Evolutionary conservation across 2,113 vertebrate species (phyloP), one percentile per base, ranked within the genome.

Genomic region (Otis tarda): DNA sequence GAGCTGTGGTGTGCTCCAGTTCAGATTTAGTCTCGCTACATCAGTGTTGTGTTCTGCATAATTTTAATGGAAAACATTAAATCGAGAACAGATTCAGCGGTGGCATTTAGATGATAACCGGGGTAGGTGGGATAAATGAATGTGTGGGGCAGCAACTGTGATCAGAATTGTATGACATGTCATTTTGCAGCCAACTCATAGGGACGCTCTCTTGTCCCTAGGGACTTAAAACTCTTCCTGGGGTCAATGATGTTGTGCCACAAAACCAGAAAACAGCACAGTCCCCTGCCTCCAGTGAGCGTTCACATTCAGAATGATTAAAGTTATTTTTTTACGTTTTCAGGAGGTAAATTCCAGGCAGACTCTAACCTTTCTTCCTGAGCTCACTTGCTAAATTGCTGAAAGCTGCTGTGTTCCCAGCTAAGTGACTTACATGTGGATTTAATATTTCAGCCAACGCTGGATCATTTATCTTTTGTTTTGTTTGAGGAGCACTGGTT

Each of bases 401-500:
- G 69, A 78, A 90, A 94, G 80, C 88, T 91, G 33, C 80, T 75
- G 60, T 75, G 69, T 67, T 90, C 90, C 45, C 52, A 78, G 75
- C 50, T 78, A 65, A 85, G 83, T 39, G 64, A 70, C 50, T 84
- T 89, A 43, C 65, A 53, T 0, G 2, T 64, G 73, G 57, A 65
- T 91, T 87, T 87, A 83, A 65, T 84, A 69, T 75, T 91, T 94
- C 74, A 95, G 65, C 73, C 74, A 65, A 9, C 39, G 47, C 75
- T 89, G 74, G 59, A 18, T 84, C 91, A 73, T 78, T 93, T 16
- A 6, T 87, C 70, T 79, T 89, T 63, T 90, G 20, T 55, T 91
- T 93, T 74, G 63, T 77, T 76, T 56, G 69, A 73, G 83, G 74
- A 77, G 30, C 50, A 23, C 4, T 15, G 50, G 56, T 89, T 89